Base-by-base conservation (phyloP, 2,113 vertebrate species). In the Dicerorhinus sumatrensis region DNA sequence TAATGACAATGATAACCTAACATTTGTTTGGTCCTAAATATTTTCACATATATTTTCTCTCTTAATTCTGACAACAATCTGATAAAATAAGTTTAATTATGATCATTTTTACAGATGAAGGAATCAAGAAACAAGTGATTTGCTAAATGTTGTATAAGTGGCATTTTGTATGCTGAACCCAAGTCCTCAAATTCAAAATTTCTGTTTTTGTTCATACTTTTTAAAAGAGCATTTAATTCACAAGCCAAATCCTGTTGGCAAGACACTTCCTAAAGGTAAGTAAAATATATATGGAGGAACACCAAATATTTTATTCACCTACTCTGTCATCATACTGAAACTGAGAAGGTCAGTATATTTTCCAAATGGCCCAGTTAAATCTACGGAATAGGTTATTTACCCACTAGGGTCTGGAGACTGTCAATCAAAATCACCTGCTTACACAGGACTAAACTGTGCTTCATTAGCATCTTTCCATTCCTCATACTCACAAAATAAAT, bases 201-300 rank as follows among this genome's bases (percentile, higher is more conserved):
- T 92, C 70, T 75, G n/a, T 51, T 92, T 97, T 86, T 93, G 33
- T 60, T 94, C 72, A 94, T 16, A 51, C 13, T 87, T 96, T 97
- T 69, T 14, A 91, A 97, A 88, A 70, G n/a, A 84, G 33, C 29
- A 75, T 92, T 96, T 70, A 94, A 81, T 51, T 97, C 62, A 83
- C 60, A 95, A 63, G 77, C 67, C 92, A 97, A 91, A 97, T 94
- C 21, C 65, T 85, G 33, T 54, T 94, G 86, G 92, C 65, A 97
- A 90, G 87, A 82, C 48, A 89, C 62, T 82, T 51, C 27, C n/a
- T 33, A 96, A 79, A 81, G 36, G 29, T 92, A 96, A 95, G 70
- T 65, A 88, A 95, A 97, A 94, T 76, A 96, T 84, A 96, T 11
- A 4, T 79, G 39, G 33, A 84, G 39, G 77, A 90, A 80, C 56